phyloP scores from a whole-genome alignment of 2,888 invertebrate species.

The Ramazzottius varieornatus region DNA sequence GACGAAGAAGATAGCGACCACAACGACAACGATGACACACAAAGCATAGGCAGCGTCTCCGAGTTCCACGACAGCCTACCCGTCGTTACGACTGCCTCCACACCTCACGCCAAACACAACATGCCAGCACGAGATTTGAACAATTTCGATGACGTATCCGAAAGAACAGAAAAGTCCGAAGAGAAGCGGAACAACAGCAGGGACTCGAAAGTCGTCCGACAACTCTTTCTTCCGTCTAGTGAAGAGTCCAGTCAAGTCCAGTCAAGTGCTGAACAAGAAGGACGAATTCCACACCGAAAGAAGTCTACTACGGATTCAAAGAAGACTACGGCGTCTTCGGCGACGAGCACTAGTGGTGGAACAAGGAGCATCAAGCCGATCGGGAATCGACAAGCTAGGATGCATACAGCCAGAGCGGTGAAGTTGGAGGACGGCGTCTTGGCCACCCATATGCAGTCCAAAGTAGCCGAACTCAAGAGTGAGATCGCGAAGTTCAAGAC shows the following conservation, averaged over 20 bases:
- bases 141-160: no score
- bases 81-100: not conserved
- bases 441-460: conserved; percentile 14
- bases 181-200: not conserved
- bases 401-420: not conserved
- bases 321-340: not conserved
- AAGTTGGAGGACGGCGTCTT: not conserved
- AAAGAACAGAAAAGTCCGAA: no score
- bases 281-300: not conserved
- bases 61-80: not conserved
- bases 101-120: not conserved
- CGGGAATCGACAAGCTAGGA: not conserved
- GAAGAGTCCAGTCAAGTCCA: no score
- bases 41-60: not conserved
- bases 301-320: not conserved
- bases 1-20: no score
- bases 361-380: not conserved
- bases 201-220: not conserved
- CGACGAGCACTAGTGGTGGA: not conserved
- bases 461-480: conserved; percentile 18
- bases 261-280: not conserved
- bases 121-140: not conserved
- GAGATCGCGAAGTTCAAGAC: conserved; percentile 21
- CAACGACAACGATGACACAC: not conserved
- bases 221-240: not conserved